These are phyloP conservation scores for Chouioia cunea DNA, from an alignment of 2,888 invertebrate species.

Conservation along the genomic window DNA sequence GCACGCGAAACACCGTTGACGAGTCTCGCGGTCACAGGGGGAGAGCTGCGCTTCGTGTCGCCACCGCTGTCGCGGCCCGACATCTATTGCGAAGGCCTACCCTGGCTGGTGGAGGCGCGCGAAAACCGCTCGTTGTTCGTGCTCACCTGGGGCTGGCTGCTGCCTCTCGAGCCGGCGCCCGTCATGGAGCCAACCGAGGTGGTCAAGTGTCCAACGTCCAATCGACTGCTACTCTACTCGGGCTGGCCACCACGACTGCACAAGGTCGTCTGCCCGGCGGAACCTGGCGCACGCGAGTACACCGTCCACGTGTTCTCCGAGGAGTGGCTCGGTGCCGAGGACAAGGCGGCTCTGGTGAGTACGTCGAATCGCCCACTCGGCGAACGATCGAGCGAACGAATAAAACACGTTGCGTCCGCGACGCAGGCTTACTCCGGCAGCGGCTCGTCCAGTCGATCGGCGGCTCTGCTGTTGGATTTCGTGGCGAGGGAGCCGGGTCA, in stretches of 20 bases:
- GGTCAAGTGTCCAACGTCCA: conserved; percentile 79
- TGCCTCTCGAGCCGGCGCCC: conserved; percentile 75
- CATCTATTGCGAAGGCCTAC: conserved; percentile 80
- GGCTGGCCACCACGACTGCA: conserved; percentile 74
- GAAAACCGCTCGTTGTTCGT: conserved; percentile 85
- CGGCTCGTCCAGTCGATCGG: conserved; percentile 69
- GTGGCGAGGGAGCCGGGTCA: conserved; percentile 80
- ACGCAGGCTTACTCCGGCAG: too few species aligned
- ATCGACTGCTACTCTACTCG: conserved; percentile 85
- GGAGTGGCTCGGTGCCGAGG: conserved; percentile 77
- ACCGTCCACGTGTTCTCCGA: conserved; percentile 85
- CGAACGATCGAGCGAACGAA: too few species aligned
- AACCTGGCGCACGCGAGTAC: conserved; percentile 76
- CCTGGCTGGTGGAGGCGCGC: conserved; percentile 85
- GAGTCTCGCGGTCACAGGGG: conserved; percentile 65
- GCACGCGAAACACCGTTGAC: not conserved
- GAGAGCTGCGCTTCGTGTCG: conserved; percentile 76
- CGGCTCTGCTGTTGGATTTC: conserved; percentile 77
- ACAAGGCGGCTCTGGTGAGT: conserved; percentile 52
- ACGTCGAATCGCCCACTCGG: too few species aligned
- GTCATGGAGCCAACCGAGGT: conserved; percentile 55
- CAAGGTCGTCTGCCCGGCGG: conserved; percentile 81
- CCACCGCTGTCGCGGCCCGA: conserved; percentile 75
- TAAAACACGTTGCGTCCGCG: too few species aligned
- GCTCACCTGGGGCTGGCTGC: conserved; percentile 85